Percentiles rank a stretch among this genome's conserved stretches.
These are phyloP conservation scores for Melanotaenia nigrans DNA, from an alignment of 2,797 vertebrate genomes.

Conservation along the genomic window DNA sequence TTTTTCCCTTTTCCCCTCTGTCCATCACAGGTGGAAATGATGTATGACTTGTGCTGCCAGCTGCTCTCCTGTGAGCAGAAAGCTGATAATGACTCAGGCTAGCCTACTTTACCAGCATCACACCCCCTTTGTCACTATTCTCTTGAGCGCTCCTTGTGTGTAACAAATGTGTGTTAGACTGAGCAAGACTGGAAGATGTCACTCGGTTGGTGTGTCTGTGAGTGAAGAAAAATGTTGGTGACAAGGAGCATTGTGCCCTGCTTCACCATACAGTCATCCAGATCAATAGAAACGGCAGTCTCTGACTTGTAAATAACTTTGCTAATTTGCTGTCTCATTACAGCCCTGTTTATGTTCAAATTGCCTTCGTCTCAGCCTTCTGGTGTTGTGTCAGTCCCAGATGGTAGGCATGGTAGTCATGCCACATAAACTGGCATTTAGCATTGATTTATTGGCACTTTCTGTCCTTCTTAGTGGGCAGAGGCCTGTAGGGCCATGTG, in stretches of 20 bases:
- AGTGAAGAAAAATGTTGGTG: not conserved
- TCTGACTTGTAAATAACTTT: conserved; percentile 71
- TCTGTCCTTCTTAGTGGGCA: conserved; percentile 53
- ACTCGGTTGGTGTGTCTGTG: conserved; percentile 8
- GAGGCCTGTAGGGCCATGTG: conserved; percentile 38
- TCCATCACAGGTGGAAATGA: conserved; percentile 74
- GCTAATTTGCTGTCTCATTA: conserved; percentile 75
- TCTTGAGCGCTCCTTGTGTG: conserved; percentile 37
- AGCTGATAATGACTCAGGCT: conserved; percentile 74
- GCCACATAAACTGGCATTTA: conserved; percentile 72
- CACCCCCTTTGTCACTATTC: conserved; percentile 55
- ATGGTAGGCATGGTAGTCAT: conserved; percentile 73
- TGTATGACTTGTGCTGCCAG: conserved; percentile 67
- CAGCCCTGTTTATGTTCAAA: conserved; percentile 59
- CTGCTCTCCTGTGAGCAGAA: conserved; percentile 61
- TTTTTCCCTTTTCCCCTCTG: conserved; percentile 7
- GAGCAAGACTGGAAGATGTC: conserved; percentile 10
- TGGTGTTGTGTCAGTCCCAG: conserved; percentile 73
- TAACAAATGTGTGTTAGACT: conserved; percentile 49
- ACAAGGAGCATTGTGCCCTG: not conserved
- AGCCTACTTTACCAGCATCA: conserved; percentile 52
- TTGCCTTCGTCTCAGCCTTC: conserved; percentile 64
- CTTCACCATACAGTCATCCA: conserved; percentile 17
- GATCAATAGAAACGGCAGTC: conserved; percentile 53
- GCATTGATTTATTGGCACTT: conserved; percentile 68